A percentile compares a stretch with the other conserved stretches of the same genome.
These are phyloP conservation scores for Gymnogyps californianus DNA, from an alignment of 2,113 vertebrate species.

Conservation along the genomic window DNA sequence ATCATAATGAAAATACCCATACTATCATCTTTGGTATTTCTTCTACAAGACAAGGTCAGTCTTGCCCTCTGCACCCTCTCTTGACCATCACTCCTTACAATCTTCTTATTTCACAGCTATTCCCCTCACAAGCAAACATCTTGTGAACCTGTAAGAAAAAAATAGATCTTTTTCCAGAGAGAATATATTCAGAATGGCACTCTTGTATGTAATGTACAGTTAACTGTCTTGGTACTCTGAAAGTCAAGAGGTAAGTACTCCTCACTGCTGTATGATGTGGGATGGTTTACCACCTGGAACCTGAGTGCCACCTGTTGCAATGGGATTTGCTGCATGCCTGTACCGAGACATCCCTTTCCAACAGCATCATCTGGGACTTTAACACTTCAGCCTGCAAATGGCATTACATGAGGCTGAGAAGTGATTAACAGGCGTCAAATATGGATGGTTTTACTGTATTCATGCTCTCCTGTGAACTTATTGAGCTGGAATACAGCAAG, in stretches of 20 bases:
- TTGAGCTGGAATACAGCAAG: background rate
- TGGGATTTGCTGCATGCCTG: background rate
- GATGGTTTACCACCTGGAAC: background rate
- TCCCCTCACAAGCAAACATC: background rate
- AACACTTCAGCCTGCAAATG: background rate
- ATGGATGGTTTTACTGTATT: background rate
- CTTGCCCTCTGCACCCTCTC: background rate
- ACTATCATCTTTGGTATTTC: background rate
- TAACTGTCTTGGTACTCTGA: background rate
- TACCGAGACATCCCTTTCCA: background rate
- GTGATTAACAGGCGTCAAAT: background rate
- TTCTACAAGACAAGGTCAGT: background rate
- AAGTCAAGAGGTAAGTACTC: background rate
- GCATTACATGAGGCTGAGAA: background rate
- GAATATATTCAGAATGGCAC: background rate
- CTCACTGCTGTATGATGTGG: background rate
- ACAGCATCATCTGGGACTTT: background rate
- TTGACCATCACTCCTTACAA: background rate
- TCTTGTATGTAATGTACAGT: background rate
- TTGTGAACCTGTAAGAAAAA: background rate
- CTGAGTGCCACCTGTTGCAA: background rate
- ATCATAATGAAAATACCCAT: background rate
- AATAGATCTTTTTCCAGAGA: background rate
- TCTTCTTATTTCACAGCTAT: background rate
- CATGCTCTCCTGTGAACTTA: background rate